Percentiles rank a stretch among this genome's conserved stretches.
Conservation (phyloP, 2,888 invertebrate species). For the Baccha elongata region DNA sequence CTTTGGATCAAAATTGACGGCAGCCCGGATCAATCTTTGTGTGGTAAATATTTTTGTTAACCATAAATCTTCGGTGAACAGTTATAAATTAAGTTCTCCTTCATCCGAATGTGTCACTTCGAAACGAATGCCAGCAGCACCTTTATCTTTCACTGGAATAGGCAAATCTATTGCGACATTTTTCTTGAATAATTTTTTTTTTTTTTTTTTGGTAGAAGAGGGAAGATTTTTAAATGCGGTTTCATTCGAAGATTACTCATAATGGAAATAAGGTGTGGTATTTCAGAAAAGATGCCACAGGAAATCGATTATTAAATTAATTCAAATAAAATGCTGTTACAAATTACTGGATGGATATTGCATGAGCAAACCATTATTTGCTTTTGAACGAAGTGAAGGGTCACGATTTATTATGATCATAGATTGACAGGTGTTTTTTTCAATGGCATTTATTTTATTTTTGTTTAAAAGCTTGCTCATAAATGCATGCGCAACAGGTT, state of each 20-base stretch:
- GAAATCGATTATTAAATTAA: constrained; percentile 47
- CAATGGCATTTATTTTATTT: constrained; percentile 61
- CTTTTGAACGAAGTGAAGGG: constrained; percentile 60
- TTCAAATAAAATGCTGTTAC: not conserved
- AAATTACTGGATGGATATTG: constrained; percentile 2
- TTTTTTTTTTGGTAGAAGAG: too few species aligned
- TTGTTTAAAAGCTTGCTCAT: constrained; percentile 5
- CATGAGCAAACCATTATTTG: constrained; percentile 5
- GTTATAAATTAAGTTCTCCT: constrained; percentile 63
- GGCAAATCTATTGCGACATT: constrained; percentile 56
- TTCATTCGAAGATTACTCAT: constrained; percentile 24
- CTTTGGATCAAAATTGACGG: constrained; percentile 50
- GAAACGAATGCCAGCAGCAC: constrained; percentile 58
- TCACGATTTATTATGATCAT: constrained; percentile 72
- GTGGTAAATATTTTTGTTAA: constrained; percentile 33
- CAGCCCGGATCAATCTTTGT: constrained; percentile 55
- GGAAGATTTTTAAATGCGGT: constrained; percentile 16
- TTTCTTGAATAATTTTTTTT: too few species aligned
- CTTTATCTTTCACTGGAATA: constrained; percentile 26
- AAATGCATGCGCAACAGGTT: constrained; percentile 55
- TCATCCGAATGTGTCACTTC: constrained; percentile 46
- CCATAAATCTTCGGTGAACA: constrained; percentile 61
- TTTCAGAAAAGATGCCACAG: constrained; percentile 48
- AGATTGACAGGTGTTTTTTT: constrained; percentile 72
- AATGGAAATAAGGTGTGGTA: constrained; percentile 50